phyloP scores from a whole-genome alignment of 1,140 invertebrate species.

The Delia radicum region DNA sequence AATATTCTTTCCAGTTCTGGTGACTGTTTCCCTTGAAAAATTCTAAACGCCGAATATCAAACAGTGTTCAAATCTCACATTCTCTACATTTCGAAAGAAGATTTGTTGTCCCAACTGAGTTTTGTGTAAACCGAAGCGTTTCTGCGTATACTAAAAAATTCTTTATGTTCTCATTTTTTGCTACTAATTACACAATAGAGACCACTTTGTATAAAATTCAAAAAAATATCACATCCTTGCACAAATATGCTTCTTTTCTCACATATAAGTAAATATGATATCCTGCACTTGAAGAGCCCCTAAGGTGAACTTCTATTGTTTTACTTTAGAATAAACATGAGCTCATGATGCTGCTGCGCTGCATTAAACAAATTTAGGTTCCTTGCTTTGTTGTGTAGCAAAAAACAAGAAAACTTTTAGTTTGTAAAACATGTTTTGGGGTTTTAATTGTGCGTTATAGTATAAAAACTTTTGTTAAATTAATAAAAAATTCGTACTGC shows the following conservation, averaged over 20 bases:
- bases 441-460: background rate
- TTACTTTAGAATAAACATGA: background rate
- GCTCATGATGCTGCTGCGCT: background rate
- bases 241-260: no score
- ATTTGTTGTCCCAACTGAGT: no score
- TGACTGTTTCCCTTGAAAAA: no score
- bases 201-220: background rate
- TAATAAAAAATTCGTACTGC: background rate
- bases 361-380: background rate
- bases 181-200: background rate
- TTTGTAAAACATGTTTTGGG: background rate
- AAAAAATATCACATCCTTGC: no score
- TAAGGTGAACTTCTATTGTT: background rate
- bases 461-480: background rate
- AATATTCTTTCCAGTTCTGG: no score
- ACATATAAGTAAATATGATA: background rate
- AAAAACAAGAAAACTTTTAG: background rate
- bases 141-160: no score
- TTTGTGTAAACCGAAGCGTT: no score
- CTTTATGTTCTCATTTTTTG: no score
- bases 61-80: no score
- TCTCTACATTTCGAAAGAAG: no score
- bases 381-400: background rate
- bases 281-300: background rate
- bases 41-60: no score